Percentiles rank a stretch among this genome's conserved stretches.
Evolutionary conservation across 2,888 invertebrate species (phyloP).

Genomic region (Formica aserva): DNA sequence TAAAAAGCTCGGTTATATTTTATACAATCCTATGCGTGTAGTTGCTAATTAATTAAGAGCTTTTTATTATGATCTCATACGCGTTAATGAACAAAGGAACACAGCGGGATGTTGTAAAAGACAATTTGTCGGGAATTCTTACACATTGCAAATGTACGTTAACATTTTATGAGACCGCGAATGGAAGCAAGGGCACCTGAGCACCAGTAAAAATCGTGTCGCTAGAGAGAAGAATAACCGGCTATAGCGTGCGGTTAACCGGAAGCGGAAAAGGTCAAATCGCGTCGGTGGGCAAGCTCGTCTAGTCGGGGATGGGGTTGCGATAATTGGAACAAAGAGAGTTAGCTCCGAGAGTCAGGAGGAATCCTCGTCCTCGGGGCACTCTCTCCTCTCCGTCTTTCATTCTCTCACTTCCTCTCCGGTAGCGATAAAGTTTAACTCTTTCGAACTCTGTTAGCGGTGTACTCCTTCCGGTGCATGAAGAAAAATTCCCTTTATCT

Average conservation of each 20-base stretch:
- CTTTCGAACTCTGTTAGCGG: constrained; percentile 79
- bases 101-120: constrained; percentile 41
- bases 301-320: constrained; percentile 68
- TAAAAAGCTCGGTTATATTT: constrained; percentile 9
- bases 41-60: constrained; percentile 46
- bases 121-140: constrained; percentile 49
- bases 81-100: constrained; percentile 36
- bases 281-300: constrained; percentile 70
- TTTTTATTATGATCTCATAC: constrained; percentile 45
- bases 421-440: constrained; percentile 78
- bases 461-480: constrained; percentile 70
- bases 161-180: constrained; percentile 52
- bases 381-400: constrained; percentile 48
- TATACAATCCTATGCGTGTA: background rate
- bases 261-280: constrained; percentile 76
- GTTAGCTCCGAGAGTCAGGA: constrained; percentile 69
- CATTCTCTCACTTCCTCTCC: constrained; percentile 46
- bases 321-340: constrained; percentile 80
- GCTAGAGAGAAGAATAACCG: constrained; percentile 69
- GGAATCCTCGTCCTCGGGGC: constrained; percentile 61
- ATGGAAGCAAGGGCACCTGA: constrained; percentile 58
- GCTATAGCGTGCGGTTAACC: constrained; percentile 72
- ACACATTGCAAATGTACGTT: constrained; percentile 45
- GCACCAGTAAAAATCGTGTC: constrained; percentile 69
- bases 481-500: constrained; percentile 76